Percentiles rank a stretch among this genome's conserved stretches.
Evolutionary conservation across 2,113 vertebrate species (phyloP).

Genomic region (Etia nguti): DNA sequence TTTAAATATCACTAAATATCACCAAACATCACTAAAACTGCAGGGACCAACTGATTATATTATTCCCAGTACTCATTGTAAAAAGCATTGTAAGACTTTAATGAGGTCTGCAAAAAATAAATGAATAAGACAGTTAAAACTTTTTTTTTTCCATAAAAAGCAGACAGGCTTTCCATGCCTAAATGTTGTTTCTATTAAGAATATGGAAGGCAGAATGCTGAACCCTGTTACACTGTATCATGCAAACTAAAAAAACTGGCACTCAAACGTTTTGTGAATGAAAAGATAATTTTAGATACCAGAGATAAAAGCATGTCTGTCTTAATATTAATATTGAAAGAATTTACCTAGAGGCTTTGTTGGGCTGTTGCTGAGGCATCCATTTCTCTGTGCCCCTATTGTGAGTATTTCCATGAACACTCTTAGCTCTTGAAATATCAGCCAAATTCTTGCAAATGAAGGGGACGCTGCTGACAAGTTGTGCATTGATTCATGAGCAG

Average conservation of each 20-base stretch:
- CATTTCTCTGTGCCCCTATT: constrained; percentile 39
- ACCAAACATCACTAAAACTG: neutral
- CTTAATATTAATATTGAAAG: constrained; percentile 9
- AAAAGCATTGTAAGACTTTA: neutral
- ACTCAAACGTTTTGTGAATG: neutral
- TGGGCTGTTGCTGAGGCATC: constrained; percentile 26
- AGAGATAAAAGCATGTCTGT: neutral
- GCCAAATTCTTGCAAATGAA: constrained; percentile 46
- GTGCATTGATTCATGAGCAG: constrained; percentile 46
- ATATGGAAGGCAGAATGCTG: neutral
- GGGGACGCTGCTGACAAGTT: constrained; percentile 45
- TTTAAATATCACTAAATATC: neutral
- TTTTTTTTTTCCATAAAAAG: neutral
- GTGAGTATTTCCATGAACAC: constrained; percentile 22
- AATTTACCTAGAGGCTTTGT: neutral
- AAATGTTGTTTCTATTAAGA: neutral
- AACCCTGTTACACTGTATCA: neutral
- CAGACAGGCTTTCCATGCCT: neutral
- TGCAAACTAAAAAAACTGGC: neutral
- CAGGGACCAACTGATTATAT: neutral
- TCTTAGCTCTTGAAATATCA: constrained; percentile 37
- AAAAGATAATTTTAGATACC: neutral
- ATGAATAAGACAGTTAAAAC: neutral
- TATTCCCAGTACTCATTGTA: neutral
- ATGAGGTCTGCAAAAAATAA: neutral